Evolutionary conservation across 2,888 invertebrate genomes (phyloP).

Genomic region (Hedychridium roseum): DNA sequence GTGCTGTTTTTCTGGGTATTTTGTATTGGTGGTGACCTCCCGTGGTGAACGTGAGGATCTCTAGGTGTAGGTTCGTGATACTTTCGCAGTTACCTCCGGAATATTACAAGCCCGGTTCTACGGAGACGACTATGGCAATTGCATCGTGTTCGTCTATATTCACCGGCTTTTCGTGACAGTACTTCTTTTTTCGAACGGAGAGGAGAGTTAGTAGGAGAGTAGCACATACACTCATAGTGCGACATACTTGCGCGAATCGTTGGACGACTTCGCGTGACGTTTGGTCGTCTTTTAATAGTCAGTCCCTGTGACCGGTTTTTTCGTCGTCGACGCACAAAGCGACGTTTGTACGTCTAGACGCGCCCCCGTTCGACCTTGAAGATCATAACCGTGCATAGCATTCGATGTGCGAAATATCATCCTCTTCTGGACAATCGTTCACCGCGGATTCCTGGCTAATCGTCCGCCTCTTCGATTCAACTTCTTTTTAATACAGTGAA

Average conservation of each 20-base stretch:
- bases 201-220: too few relatives aligned
- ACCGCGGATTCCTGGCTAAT: neutral
- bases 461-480: slow-evolving; percentile 18
- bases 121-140: too few relatives aligned
- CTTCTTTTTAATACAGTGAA: slow-evolving; percentile 29
- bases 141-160: too few relatives aligned
- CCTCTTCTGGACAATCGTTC: slow-evolving; percentile 20
- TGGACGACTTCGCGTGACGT: slow-evolving; percentile 40
- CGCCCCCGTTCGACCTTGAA: slow-evolving; percentile 51
- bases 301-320: slow-evolving; percentile 40
- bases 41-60: slow-evolving; percentile 26
- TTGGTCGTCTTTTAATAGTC: slow-evolving; percentile 43
- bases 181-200: too few relatives aligned
- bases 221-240: too few relatives aligned
- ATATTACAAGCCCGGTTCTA: too few relatives aligned
- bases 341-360: slow-evolving; percentile 40
- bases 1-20: too few relatives aligned
- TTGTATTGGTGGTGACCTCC: slow-evolving; percentile 28
- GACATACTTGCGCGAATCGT: too few relatives aligned
- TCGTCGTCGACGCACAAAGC: slow-evolving; percentile 31
- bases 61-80: slow-evolving; percentile 16
- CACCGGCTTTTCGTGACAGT: too few relatives aligned
- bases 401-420: slow-evolving; percentile 42
- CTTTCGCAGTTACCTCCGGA: slow-evolving; percentile 13
- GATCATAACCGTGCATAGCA: slow-evolving; percentile 35